Base-by-base conservation (phyloP, 53 echinoderm and acorn worm genomes). In the Mesocentrotus franciscanus region DNA sequence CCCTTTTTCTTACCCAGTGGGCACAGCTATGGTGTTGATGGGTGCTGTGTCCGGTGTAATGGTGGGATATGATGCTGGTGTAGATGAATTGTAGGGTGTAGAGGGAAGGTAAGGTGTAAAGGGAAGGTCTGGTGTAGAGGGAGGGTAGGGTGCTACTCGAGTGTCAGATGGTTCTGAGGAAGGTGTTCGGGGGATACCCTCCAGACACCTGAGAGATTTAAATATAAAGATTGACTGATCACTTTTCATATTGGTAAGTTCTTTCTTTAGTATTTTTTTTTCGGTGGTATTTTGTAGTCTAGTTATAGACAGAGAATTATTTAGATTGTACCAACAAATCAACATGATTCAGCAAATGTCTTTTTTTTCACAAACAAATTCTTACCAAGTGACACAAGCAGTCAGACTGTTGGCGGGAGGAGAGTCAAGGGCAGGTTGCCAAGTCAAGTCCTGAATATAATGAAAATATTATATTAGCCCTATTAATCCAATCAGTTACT, bases 181-280 rank as follows among this genome's bases (percentile, higher is more conserved):
- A 85, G 87, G 87, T 56, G 87, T 85, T 85, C 56, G 87, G n/a
- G 56, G 57, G 1, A 2, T 85, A 27, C n/a, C 87, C 87, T 85
- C 87, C 0, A 11, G 20, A 11, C 0, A 24, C 30, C 87, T 58
- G 27, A 85, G 13, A 39, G 7, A 85, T n/a, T 58, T n/a, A 24
- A n/a, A n/a, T n/a, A n/a, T n/a, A n/a, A n/a, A n/a, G n/a, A 24
- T 85, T 57, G 6, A 57, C 42, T 14, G 18, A 83, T 83, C 12
- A 29, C 30, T 64, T 64, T 18, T 64, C 1, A 64, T 17, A 2
- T 17, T 35, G 9, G 36, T 36, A 13, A 10, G 15, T 81, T 64
- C 29, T 72, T 29, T 72, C 72, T 72, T 29, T 72, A 5, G n/a
- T 29, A 1, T 10, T 72, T 27, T 0, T 29, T n/a, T 0, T 72